Evolutionary conservation across 1,140 invertebrate species (phyloP), one percentile per base, ranked within the genome.

Genomic region (Drosophila persimilis): DNA sequence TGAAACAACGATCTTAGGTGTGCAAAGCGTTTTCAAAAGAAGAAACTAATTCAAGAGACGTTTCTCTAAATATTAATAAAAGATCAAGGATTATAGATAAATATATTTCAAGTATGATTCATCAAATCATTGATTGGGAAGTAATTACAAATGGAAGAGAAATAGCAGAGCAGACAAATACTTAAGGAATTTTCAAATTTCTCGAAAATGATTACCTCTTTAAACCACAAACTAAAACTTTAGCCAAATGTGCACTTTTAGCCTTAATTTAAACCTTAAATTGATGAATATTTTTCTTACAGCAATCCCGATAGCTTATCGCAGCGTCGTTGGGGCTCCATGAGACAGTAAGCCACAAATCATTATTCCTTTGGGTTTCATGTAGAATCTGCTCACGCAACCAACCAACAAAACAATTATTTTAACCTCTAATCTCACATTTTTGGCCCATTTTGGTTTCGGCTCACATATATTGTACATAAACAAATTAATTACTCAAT

Each of bases 241-340:
- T 17, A 15, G 4, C 0, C 2, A 52, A 35, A 52, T 24, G 1
- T 2, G 9, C 17, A 29, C 17, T 7, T 11, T 43, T 41, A 3
- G n/a, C 48, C 29, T 35, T 11, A 43, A 31, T 31, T 17, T 55
- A 1, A 11, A 35, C 15, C 8, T 13, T 15, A 22, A 46, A 48
- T 50, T 77, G 54, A 60, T 76, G 29, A 41, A 81, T 43, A 48
- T 64, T 74, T 85, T 64, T 54, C 70, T 90, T 81, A n/a, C 86
- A 95, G 94, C 92, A 93, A 95, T 90, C 93, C 94, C 81, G 94
- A 95, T 85, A 94, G 94, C 73, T 92, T 95, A 72, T 93, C 95
- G 71, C 94, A 95, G 90, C 92, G 95, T 73, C 93, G 95, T 92
- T 96, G 95, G 95, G 95, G 95, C 70, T 95, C 95, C 56, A 95